Evolutionary conservation across 2,113 vertebrate genomes (phyloP).

Genomic region (Hippocampus comes): DNA sequence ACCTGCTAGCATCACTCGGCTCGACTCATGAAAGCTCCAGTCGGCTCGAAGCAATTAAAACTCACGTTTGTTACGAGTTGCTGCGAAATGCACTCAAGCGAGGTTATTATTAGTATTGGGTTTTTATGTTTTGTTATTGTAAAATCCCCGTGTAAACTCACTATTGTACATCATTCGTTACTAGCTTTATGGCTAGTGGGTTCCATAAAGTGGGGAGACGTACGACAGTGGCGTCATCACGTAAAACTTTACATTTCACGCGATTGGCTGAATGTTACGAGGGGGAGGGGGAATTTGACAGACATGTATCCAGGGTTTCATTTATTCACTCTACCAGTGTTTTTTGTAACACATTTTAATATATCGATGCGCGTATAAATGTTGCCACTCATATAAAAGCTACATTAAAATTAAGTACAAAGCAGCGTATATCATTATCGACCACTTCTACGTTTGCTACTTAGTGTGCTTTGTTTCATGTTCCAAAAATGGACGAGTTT

Average conservation of each 20-base stretch:
- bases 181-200: neutral
- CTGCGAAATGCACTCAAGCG: neutral
- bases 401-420: too few relatives aligned
- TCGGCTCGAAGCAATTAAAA: neutral
- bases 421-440: too few relatives aligned
- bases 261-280: slow-evolving; percentile 45
- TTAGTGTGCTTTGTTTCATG: too few relatives aligned
- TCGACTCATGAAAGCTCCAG: neutral
- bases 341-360: too few relatives aligned
- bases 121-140: neutral
- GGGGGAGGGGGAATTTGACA: too few relatives aligned
- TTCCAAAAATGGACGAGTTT: too few relatives aligned
- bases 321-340: too few relatives aligned
- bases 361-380: too few relatives aligned
- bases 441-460: too few relatives aligned
- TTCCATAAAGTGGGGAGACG: slow-evolving; percentile 55
- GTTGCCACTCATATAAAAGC: too few relatives aligned
- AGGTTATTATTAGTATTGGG: neutral
- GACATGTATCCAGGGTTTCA: too few relatives aligned
- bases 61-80: neutral
- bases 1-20: neutral
- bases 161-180: slow-evolving; percentile 46
- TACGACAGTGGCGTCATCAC: slow-evolving; percentile 79
- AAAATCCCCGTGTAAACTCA: neutral
- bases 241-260: slow-evolving; percentile 64